Evolutionary conservation across 2,888 invertebrate species (phyloP), one percentile per base, ranked within the genome.

Genomic region (Amorpha juglandis): DNA sequence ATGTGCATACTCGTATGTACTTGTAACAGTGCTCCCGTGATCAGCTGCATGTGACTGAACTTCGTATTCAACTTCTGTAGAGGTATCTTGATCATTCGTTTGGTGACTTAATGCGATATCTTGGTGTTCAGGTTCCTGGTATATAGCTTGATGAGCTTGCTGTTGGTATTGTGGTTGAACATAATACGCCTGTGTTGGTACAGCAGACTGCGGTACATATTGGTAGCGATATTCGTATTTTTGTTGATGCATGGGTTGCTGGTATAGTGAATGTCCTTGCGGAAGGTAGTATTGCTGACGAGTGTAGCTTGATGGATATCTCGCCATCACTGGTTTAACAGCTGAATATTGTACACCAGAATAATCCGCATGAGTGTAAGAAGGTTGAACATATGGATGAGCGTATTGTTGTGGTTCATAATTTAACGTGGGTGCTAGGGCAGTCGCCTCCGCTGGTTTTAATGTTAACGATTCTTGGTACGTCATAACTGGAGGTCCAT

Each of bases 311-410:
- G 86, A 80, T 48, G 93, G 93, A 71, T 92, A 93, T 70, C 81
- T 86, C 1, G 93, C 92, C 90, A 92, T 92, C 1, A 90, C 91
- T n/a, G 93, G 93, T 71, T 92, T 90, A 0, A 92, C 93, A 14
- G 89, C 92, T 1, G 92, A 92, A 69, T 93, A 93, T 67, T 93
- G 92, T 4, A 93, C 88, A 53, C 93, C 93, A 38, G 93, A 90
- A 50, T 86, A 82, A 73, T 92, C 90, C 14, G 89, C 80, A 70
- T 92, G 88, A 0, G 92, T 91, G 67, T 93, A 93, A 8, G 89
- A 79, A 33, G 93, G 91, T 63, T 86, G 87, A 0, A 89, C 86
- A 35, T 92, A 85, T 6, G 92, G 90, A 68, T 82, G 78, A 1
- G 91, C 86, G 67, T 92, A 92, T 64, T 91, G 88, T 69, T 89